Evolutionary conservation across 2,888 invertebrate genomes (phyloP), one percentile per base, ranked within the genome.

Genomic region (Cremastobaeus sp.): DNA sequence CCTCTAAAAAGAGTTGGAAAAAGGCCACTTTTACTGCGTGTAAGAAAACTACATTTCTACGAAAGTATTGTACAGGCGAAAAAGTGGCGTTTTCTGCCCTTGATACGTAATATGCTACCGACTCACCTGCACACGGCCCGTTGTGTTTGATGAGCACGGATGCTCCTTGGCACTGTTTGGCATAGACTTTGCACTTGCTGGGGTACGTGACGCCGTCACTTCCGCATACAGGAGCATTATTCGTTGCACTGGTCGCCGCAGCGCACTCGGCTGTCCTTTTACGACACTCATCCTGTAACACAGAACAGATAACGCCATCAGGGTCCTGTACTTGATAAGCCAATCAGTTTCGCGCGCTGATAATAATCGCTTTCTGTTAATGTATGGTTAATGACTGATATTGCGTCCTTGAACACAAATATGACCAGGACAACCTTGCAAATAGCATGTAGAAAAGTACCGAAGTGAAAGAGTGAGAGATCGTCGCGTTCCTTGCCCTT

Each of bases 191-290:
- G 85, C 97, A 97, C 76, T 93, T 90, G 73, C 93, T 93, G 37
- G 92, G 90, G 89, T 97, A 97, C 18, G 95, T 95, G 76, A 93
- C 90, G 11, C 94, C 94, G 85, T 97, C 95, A 18, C 93, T 92
- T 37, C 94, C 95, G 85, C 95, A 95, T 37, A 95, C 92, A 0
- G 92, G 90, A 41, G 78, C 78, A 59, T 79, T 84, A n/a, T n/a
- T n/a, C n/a, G n/a, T n/a, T 18, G 82, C 65, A 39, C 66, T 78
- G 43, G 77, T 79, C 35, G 75, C 80, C 82, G 80, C 83, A 34
- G 82, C 80, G 69, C 87, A 88, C 62, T 85, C 85, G 2, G 84
- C 84, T 76, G 86, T 82, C 79, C 81, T 87, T 64, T 83, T 85
- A 60, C 82, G 83, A 73, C 87, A 87, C 55, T 86, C 86, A 73